Base-by-base conservation (phyloP, 1,140 invertebrate genomes). In the Mizuhopecten yessoensis region DNA sequence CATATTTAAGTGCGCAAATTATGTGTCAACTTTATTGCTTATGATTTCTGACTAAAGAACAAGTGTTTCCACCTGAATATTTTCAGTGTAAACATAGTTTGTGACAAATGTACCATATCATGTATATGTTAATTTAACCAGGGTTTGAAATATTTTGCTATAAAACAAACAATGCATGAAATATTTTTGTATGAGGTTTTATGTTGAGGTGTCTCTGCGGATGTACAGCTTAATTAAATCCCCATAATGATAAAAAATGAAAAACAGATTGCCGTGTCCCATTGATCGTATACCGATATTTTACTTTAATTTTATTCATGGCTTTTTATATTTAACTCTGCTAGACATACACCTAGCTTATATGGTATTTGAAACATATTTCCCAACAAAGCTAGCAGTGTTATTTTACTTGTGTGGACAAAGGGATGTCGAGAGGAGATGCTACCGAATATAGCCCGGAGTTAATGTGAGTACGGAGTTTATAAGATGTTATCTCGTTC, bases 81-180 rank as follows among this genome's bases (percentile, higher is more conserved):
- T 20, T 10, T 45, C 42, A 15, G 17, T 45, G 42, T 20, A 15
- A 9, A 45, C 9, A 20, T 20, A 45, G 42, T 45, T 45, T 45
- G 17, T 45, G 42, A 17, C 42, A 45, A 45, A 45, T 45, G 42
- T 45, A 15, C 42, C 17, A 13, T 45, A 45, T 45, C 9, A 17
- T 45, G 42, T 13, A 45, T 45, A 45, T 45, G 42, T 20, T 45
- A 45, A 45, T 45, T 45, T 45, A 45, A 13, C 42, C 42, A 45
- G 17, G 10, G 57, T 29, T 75, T 75, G n/a, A n/a, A 75, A 29
- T 75, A 1, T 23, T 5, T 29, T 13, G n/a, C 23, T 17, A 75
- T 75, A 75, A 75, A 75, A 75, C n/a, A 75, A 75, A 75, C 57
- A 75, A 75, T 9, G 23, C 57, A 75, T 75, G 57, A 75, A 75